Base-by-base conservation (phyloP, 2,888 invertebrate species). In the Leptinotarsa juncta region DNA sequence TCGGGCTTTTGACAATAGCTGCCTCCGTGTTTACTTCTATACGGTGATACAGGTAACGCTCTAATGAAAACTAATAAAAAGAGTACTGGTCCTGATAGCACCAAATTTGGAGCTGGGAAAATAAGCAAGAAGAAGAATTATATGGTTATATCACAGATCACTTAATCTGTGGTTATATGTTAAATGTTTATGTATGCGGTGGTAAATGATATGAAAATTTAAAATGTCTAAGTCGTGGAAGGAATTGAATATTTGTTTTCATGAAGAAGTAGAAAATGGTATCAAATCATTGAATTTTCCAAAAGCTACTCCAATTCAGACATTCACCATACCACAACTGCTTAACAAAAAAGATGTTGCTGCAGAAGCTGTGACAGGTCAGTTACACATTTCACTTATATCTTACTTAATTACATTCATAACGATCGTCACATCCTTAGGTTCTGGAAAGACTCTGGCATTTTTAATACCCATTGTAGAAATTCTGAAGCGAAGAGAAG, bases 391-490 rank as follows among this genome's bases (percentile, higher is more conserved):
- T 49, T 53, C 48, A 20, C 42, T 10, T 55, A n/a, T 57, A 69
- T 42, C 48, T 16, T 26, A 32, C 51, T 67, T 26, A 1, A 67
- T 51, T 53, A 49, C 20, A n/a, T 5, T 23, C 23, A n/a, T 12
- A 50, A 23, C 42, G 16, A 50, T 70, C 12, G 14, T 72, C 70
- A 67, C 79, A 80, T 71, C 48, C 18, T 18, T 42, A 86, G 99
- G 99, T 4, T 98, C 98, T 79, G 99, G 99, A 0, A 99, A 99
- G 89, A 99, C 99, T 0, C 88, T 99, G 55, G 97, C 99, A 0
- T 99, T 99, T 88, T 89, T 99, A 15, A 93, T 99, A 62, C 99
- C 99, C 0, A 87, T 97, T 83, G 84, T 99, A 68, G 96, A 99
- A 89, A 93, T 97, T 82, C 88, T 99, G 67, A 89, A 91, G 78